Percentiles rank a stretch among this genome's conserved stretches.
phyloP scores from a whole-genome alignment of 2,888 invertebrate genomes.

The Eupithecia tripunctaria region DNA sequence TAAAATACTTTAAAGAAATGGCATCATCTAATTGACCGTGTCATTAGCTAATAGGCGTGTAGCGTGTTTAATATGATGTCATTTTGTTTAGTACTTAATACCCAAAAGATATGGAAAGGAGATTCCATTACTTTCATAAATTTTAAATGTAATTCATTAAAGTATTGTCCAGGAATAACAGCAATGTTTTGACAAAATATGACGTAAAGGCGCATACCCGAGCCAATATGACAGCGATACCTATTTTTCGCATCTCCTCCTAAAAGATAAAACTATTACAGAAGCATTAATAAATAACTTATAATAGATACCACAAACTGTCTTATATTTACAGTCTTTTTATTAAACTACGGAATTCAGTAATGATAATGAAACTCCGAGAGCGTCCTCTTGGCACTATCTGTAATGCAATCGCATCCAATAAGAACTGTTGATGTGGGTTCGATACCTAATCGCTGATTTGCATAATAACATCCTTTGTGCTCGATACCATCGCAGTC shows the following conservation, averaged over 20 bases:
- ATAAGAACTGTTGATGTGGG: constrained; percentile 68
- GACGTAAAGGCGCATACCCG: no score
- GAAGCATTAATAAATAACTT: no score
- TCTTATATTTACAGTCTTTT: not conserved
- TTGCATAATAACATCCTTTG: constrained; percentile 68
- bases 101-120: constrained; percentile 14
- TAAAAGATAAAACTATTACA: no score
- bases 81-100: constrained; percentile 18
- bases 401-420: constrained; percentile 68
- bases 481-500: constrained; percentile 47
- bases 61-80: constrained; percentile 20
- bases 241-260: no score
- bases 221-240: no score
- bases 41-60: constrained; percentile 15
- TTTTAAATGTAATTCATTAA: not conserved
- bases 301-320: no score
- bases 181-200: not conserved
- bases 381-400: constrained; percentile 47
- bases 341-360: constrained; percentile 22
- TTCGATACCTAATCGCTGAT: constrained; percentile 62
- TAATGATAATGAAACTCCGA: constrained; percentile 34
- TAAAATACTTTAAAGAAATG: constrained; percentile 15
- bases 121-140: constrained; percentile 5
- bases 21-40: constrained; percentile 10
- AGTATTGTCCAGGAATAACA: not conserved